Conservation (phyloP, 1,140 invertebrate genomes). For the Subanguina moxae region DNA sequence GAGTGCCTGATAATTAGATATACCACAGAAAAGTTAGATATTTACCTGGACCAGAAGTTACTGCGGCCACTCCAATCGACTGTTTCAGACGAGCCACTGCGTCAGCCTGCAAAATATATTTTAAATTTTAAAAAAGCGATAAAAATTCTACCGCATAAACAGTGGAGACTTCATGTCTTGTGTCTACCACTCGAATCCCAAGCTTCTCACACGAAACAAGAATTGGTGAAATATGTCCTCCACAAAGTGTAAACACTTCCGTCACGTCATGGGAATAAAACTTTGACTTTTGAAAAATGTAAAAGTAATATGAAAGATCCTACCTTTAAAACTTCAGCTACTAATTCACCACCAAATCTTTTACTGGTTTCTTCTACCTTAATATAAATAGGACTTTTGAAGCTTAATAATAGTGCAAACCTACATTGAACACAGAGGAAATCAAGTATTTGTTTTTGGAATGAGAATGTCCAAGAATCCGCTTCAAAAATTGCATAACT, state of each 20-base stretch:
- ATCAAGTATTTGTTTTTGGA: constrained; percentile 3
- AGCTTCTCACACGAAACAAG: constrained; percentile 66
- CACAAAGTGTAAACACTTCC: constrained; percentile 67
- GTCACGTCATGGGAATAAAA: constrained; percentile 65
- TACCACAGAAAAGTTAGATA: neutral
- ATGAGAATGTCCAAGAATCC: neutral
- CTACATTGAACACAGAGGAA: neutral
- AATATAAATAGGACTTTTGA: constrained; percentile 19
- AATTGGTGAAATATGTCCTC: constrained; percentile 70
- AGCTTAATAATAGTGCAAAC: neutral
- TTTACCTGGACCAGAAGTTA: constrained; percentile 67
- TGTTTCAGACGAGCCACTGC: constrained; percentile 68
- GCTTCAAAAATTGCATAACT: constrained; percentile 6
- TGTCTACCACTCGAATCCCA: constrained; percentile 67
- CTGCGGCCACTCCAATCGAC: constrained; percentile 68
- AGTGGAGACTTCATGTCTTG: constrained; percentile 68
- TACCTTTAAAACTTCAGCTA: constrained; percentile 67
- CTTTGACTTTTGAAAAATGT: constrained; percentile 12
- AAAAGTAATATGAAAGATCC: constrained; percentile 14
- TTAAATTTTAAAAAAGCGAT: too few species aligned
- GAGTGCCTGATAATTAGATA: too few species aligned
- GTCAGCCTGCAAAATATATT: constrained; percentile 62
- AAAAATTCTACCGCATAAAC: constrained; percentile 64
- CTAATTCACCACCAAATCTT: constrained; percentile 67
- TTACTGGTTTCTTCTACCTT: constrained; percentile 62